Evolutionary conservation across 2,113 vertebrate species (phyloP), one percentile per base, ranked within the genome.

Genomic region (Lycocorax pyrrhopterus): DNA sequence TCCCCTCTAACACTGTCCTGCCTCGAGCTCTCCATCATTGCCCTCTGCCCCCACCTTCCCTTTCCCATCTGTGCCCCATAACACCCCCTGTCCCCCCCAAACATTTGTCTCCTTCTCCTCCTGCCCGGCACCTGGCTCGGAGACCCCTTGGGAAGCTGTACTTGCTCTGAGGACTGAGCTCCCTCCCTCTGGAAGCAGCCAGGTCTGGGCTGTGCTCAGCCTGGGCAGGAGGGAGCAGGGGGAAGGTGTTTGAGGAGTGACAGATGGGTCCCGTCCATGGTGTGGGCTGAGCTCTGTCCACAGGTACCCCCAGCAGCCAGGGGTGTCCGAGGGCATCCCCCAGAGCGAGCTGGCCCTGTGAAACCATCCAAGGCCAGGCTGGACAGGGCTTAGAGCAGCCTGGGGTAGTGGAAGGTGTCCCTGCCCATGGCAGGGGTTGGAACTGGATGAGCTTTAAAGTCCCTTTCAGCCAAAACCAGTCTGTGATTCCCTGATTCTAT

Each of bases 181-280:
- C 4, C 1, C 9, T 8, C n/a, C 32, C 26, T 16, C 2, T 1
- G 9, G 62, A 49, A 39, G 69, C 53, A 67, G 51, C 46, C 46
- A 14, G 46, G 21, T 4, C 39, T 18, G 5, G 33, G 43, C 55
- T 19, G 39, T 12, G 62, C 88, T 22, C 47, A 26, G 60, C 46
- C 75, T 5, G 51, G 12, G 18, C 11, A 59, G 53, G 52, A 71
- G 53, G 26, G 41, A 9, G 44, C 33, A 7, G 59, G 60, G 52
- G 43, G 46, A 32, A 20, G 51, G 46, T 0, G 2, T 13, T 25
- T 10, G 4, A 16, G 83, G 21, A 4, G 56, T 9, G 53, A 14
- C n/a, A 39, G 60, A 1, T 0, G 52, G 11, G 77, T 81, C 69
- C 67, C 44, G 39, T 8, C 43, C 26, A 0, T 0, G 9, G 19